Evolutionary conservation across 2,797 vertebrate species (phyloP), one percentile per base, ranked within the genome.

Genomic region (Intellagama lesueurii): DNA sequence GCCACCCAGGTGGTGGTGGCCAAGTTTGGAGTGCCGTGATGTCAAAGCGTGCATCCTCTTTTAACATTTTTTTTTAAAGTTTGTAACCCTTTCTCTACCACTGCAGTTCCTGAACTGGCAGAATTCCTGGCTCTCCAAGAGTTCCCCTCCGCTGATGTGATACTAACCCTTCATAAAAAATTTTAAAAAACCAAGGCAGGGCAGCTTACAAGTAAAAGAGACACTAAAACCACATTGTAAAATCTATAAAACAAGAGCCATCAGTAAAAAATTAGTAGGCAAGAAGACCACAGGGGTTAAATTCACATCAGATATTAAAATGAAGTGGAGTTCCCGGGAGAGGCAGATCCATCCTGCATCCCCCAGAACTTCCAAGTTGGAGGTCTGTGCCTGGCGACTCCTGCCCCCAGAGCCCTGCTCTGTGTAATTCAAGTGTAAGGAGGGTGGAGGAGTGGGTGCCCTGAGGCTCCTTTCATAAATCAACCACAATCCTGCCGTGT

Each of bases 61-160:
- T 83, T 30, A 19, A 11, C 32, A 2, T 7, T 66, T 70, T 2
- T 40, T 11, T 72, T 72, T 72, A 1, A 2, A 40, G 40, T 24
- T 83, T 83, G 28, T 72, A 72, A 24, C 12, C 47, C 92, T 91
- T 72, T 0, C 1, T 28, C 91, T 91, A 88, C 92, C 89, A 81
- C 66, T 56, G 89, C 87, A 24, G 88, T 88, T 88, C 47, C 91
- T 91, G 88, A 86, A 92, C 70, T 83, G 89, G 94, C 30, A 0
- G 92, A 93, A 94, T 92, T 85, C 90, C 87, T 91, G 86, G 40
- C 40, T 40, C 40, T 40, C 40, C 40, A 40, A 40, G 77, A 12
- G n/a, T 79, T 87, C 89, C 91, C 24, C n/a, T n/a, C 82, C 66
- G 26, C 8, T 26, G 44, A 44, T 49, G 7, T 49, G 22, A 19